Percentiles rank a stretch among this genome's conserved stretches.
Evolutionary conservation across 2,113 vertebrate species (phyloP).

Genomic region (Prochilodus magdalenae): DNA sequence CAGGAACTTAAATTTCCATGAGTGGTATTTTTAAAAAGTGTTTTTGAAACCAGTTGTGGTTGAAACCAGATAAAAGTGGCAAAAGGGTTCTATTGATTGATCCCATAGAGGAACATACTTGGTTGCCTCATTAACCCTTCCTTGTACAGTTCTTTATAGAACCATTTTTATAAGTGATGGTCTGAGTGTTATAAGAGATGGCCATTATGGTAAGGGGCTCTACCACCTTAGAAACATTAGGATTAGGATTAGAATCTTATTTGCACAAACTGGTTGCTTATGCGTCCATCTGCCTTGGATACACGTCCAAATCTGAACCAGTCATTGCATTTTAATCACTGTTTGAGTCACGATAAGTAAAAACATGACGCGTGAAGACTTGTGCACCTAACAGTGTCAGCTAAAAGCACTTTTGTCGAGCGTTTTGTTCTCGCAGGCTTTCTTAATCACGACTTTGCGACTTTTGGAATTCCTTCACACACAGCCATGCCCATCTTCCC

Average conservation of each 20-base stretch:
- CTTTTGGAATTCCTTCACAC: slow-evolving; percentile 40
- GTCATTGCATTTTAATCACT: neutral
- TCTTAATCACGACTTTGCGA: slow-evolving; percentile 10
- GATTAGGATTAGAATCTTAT: neutral
- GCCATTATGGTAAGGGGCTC: too few relatives aligned
- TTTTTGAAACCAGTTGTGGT: too few relatives aligned
- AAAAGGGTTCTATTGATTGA: too few relatives aligned
- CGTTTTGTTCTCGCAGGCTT: neutral
- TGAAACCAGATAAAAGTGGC: too few relatives aligned
- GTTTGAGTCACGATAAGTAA: neutral
- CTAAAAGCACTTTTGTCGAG: slow-evolving; percentile 1
- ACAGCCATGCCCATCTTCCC: slow-evolving; percentile 31
- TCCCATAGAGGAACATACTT: too few relatives aligned
- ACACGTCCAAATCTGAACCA: neutral
- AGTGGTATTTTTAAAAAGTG: too few relatives aligned
- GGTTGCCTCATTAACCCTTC: too few relatives aligned
- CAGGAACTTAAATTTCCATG: too few relatives aligned
- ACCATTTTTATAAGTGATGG: too few relatives aligned
- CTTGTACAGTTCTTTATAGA: too few relatives aligned
- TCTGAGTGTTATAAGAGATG: too few relatives aligned
- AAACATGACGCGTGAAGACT: neutral
- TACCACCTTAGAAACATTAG: neutral
- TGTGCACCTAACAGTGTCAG: neutral
- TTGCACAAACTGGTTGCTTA: neutral
- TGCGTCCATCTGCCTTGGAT: neutral